Percentiles rank a stretch among this genome's conserved stretches.
Conservation (phyloP, 2,797 vertebrate genomes). For the Halcyon chelicuti region DNA sequence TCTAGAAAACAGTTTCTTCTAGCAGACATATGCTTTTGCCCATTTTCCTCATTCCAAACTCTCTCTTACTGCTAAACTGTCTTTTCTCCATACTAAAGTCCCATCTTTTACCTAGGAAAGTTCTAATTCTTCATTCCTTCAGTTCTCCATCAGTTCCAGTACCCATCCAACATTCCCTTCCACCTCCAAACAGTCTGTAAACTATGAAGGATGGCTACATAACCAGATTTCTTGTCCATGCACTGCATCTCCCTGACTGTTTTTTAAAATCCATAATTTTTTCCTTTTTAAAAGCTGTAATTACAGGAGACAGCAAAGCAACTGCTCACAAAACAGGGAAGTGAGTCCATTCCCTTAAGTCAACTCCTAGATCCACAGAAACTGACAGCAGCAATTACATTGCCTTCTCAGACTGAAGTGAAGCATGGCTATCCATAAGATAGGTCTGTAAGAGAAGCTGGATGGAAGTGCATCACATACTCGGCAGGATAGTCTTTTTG, state of each 20-base stretch:
- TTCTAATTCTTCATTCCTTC: neutral
- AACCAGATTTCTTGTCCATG: neutral
- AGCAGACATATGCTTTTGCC: neutral
- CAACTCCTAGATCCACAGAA: neutral
- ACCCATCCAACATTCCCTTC: neutral
- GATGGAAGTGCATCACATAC: neutral
- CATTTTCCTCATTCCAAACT: neutral
- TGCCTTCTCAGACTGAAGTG: neutral
- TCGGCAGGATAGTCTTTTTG: neutral
- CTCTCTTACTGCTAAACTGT: neutral
- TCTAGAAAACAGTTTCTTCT: neutral
- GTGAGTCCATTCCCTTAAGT: fast-evolving
- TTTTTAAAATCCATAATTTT: neutral
- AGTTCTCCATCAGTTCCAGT: neutral
- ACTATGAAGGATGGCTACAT: neutral
- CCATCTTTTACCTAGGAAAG: neutral
- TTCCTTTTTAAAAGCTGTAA: neutral
- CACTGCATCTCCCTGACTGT: neutral
- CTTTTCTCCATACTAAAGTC: neutral
- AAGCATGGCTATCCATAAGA: neutral
- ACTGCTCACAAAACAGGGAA: neutral
- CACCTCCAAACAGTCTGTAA: neutral
- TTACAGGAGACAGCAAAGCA: neutral
- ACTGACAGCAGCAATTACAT: neutral
- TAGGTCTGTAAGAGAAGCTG: fast-evolving